Evolutionary conservation across 1,140 invertebrate species (phyloP), one percentile per base, ranked within the genome.

Genomic region (Scaptomyza hsui): DNA sequence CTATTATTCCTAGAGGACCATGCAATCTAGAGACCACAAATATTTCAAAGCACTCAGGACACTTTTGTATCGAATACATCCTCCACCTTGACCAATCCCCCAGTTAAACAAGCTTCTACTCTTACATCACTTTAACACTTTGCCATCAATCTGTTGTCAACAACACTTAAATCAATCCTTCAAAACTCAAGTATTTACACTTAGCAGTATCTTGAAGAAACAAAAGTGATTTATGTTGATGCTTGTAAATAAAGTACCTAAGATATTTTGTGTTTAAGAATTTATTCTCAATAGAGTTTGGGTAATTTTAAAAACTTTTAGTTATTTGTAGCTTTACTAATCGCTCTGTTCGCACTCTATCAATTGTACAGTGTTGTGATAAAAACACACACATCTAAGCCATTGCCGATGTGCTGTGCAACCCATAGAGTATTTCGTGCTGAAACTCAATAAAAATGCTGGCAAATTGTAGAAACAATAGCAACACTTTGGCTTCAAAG

Each of bases 401-500:
- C 32, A 39, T 5, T 41, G 13, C 9, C 18, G 24, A 19, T 39
- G 59, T 49, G 44, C 12, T 7, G 9, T 12, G 26, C 35, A 60
- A 35, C 13, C 18, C n/a, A 24, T 29, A 49, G 5, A 18, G 3
- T 3, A 26, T 16, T 15, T 47, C 15, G 32, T 51, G 62, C 26
- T 41, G 56, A 37, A 60, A 29, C 44, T 60, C 32, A 56, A 32
- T 32, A 67, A 57, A 62, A 68, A 41, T 44, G 57, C 59, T 21
- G 44, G 4, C 19, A 49, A 71, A 68, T 61, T 83, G 79, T 67
- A 64, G 44, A 69, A 71, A 61, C 56, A 67, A 80, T 42, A 75
- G 73, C 64, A 77, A 78, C 64, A 71, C 60, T 75, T 75, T 75
- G 73, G 77, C 63, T 75, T 62, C 72, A 60, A 65, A 86, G 77